Base-by-base conservation (phyloP, 2,888 invertebrate species). In the Platycheirus albimanus region DNA sequence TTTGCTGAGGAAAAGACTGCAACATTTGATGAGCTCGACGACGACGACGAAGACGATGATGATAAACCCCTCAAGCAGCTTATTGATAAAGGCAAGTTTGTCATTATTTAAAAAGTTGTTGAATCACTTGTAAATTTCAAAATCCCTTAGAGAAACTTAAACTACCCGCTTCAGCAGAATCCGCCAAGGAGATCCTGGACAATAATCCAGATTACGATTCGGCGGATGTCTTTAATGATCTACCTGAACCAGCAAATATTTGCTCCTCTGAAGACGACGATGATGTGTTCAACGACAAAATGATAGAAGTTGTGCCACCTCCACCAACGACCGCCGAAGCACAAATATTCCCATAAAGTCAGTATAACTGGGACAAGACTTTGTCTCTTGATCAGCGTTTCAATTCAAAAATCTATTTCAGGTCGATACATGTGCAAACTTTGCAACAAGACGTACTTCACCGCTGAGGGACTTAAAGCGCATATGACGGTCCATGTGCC, bases 371-470 rank as follows among this genome's bases (percentile, higher is more conserved):
- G 5, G n/a, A n/a, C 24, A 36, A 36, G 1, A n/a, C n/a, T n/a
- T n/a, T n/a, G n/a, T n/a, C n/a, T 8, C 28, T 56, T 2, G 0
- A n/a, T 8, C 7, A 33, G 7, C 20, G 10, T 67, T 24, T n/a
- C 10, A 5, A 15, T 41, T 69, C n/a, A n/a, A n/a, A n/a, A n/a
- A n/a, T n/a, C n/a, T n/a, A n/a, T 0, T 69, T 0, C 15, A 87
- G 87, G 87, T 47, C 86, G 86, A 2, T 85, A 85, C 24, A 86
- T 87, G 76, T 89, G 88, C 43, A 80, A 86, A 43, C 80, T 86
- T 7, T 88, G 89, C 61, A 66, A 85, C 11, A 88, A 87, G 56
- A 52, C 85, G 3, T 88, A 88, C 69, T 88, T 87, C 41, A 88
- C 88, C 0, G 81, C 84, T 41, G 84, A 84, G 3, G 88, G 87